Conservation (phyloP, 2,888 invertebrate genomes). For the Camponotus fellah region DNA sequence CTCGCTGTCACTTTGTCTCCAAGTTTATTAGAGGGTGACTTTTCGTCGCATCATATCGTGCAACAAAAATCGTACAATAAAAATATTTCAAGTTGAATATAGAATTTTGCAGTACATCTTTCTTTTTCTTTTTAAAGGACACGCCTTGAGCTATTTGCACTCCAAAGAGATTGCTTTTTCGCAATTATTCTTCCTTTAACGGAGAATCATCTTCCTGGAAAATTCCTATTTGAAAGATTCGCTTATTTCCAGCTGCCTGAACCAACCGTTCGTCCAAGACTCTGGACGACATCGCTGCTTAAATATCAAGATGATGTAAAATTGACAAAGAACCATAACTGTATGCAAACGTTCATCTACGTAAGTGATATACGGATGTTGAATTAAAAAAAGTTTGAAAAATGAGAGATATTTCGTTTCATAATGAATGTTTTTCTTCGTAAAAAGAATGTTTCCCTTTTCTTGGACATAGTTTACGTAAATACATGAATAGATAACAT, state of each 20-base stretch:
- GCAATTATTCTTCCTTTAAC: constrained; percentile 27
- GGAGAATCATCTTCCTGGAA: not conserved
- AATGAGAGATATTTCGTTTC: not conserved
- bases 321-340: not conserved
- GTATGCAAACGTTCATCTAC: not conserved
- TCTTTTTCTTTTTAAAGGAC: not conserved
- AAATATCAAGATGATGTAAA: not conserved
- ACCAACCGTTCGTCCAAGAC: not conserved
- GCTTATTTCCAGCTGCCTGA: constrained; percentile 6
- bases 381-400: constrained; percentile 11
- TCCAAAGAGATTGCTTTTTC: constrained; percentile 23
- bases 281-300: not conserved
- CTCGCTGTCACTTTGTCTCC: constrained; percentile 59
- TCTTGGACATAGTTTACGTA: not conserved
- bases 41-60: constrained; percentile 56
- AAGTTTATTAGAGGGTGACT: constrained; percentile 74
- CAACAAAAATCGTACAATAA: constrained; percentile 58
- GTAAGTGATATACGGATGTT: not conserved
- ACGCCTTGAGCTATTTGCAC: not conserved
- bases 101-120: constrained; percentile 5
- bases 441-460: not conserved
- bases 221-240: constrained; percentile 15
- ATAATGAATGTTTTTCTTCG: not conserved
- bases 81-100: constrained; percentile 53
- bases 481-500: not conserved